A percentile compares a stretch with the other conserved stretches of the same genome.
Conservation (phyloP, 2,888 invertebrate species). For the Sphaerophoria rueppellii region DNA sequence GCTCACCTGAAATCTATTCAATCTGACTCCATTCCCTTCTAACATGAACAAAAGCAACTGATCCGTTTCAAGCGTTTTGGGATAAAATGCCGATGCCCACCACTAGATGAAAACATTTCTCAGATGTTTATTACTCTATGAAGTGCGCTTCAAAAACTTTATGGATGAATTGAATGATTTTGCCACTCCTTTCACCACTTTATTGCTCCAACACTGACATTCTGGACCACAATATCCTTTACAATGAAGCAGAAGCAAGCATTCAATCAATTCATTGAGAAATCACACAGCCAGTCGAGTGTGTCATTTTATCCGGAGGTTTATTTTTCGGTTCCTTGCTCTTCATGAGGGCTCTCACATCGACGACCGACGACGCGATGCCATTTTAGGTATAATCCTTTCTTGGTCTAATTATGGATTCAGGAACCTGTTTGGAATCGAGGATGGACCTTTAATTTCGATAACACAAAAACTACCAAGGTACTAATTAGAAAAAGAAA, state of each 20-base stretch:
- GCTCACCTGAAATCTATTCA: too few relatives aligned
- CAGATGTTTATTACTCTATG: slow-evolving; percentile 49
- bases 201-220: slow-evolving; percentile 1
- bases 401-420: slow-evolving; percentile 62
- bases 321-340: slow-evolving; percentile 42
- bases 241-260: slow-evolving; percentile 71
- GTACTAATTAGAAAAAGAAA: slow-evolving; percentile 39
- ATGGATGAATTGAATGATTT: slow-evolving; percentile 25
- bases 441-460: slow-evolving; percentile 34
- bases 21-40: too few relatives aligned
- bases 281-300: slow-evolving; percentile 70
- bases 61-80: slow-evolving; percentile 48
- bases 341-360: not conserved
- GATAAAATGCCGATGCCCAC: not conserved
- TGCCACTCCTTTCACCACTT: slow-evolving; percentile 26
- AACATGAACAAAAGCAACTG: slow-evolving; percentile 15
- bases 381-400: slow-evolving; percentile 40
- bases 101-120: not conserved
- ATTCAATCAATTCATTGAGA: slow-evolving; percentile 74
- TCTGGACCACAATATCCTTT: not conserved
- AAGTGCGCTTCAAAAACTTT: slow-evolving; percentile 49
- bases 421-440: slow-evolving; percentile 60
- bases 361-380: not conserved
- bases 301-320: slow-evolving; percentile 58
- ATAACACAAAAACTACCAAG: slow-evolving; percentile 36